These are phyloP conservation scores for Peromyscus nudipes DNA, from an alignment of 2,797 vertebrate species.

Conservation along the genomic window DNA sequence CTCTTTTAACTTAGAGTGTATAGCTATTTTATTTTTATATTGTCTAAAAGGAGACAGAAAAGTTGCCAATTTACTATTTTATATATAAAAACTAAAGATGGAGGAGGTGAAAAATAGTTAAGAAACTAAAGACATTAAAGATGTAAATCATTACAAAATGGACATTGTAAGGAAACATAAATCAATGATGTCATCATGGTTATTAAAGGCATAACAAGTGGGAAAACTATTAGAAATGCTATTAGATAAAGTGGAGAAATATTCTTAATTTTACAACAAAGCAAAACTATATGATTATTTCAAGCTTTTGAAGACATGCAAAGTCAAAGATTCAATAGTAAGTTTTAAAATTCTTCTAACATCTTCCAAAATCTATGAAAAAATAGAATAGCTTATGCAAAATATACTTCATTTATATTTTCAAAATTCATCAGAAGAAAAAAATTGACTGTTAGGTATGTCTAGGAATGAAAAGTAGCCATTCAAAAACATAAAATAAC, in stretches of 20 bases:
- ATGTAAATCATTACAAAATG: not conserved
- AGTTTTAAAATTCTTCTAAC: not conserved
- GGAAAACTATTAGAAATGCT: not conserved
- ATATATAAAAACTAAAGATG: not conserved
- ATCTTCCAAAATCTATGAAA: not conserved
- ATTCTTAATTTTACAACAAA: not conserved
- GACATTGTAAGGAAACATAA: not conserved
- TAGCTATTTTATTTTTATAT: not conserved
- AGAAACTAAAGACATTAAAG: not conserved
- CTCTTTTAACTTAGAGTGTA: not conserved
- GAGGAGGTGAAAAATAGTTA: not conserved
- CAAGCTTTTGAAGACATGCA: not conserved
- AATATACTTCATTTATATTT: not conserved
- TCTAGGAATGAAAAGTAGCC: not conserved
- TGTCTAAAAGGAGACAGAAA: not conserved
- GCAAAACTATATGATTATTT: not conserved
- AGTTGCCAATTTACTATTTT: not conserved
- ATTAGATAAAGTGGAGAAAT: not conserved
- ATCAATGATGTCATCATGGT: not conserved
- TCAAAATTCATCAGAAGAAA: not conserved
- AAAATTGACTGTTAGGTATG: fast-evolving
- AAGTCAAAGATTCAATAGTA: not conserved
- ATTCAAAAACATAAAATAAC: not conserved
- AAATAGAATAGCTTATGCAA: not conserved
- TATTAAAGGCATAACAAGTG: not conserved